These are phyloP conservation scores for Coenonympha glycerion DNA, from an alignment of 2,888 invertebrate genomes.

Conservation along the genomic window DNA sequence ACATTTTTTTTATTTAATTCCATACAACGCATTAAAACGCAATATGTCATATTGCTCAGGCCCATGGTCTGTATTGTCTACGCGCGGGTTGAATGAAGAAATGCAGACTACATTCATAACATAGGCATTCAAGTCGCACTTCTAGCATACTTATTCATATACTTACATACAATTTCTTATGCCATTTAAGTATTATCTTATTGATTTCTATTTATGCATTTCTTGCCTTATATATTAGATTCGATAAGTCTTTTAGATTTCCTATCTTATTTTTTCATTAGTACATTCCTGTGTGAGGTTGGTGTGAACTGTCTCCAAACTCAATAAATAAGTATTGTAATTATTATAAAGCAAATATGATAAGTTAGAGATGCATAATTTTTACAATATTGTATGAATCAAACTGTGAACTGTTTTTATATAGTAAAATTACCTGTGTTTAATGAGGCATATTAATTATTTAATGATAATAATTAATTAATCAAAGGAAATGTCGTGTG, in stretches of 20 bases:
- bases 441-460: background rate
- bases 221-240: slow-evolving; percentile 22
- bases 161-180: too few relatives aligned
- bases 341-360: slow-evolving; percentile 6
- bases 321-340: slow-evolving; percentile 7
- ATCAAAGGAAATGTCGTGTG: too few relatives aligned
- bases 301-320: slow-evolving; percentile 14
- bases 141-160: too few relatives aligned
- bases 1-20: too few relatives aligned
- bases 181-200: slow-evolving; percentile 17
- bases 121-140: too few relatives aligned
- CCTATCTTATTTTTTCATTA: background rate
- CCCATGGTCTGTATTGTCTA: too few relatives aligned
- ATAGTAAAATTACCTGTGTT: background rate
- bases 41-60: too few relatives aligned
- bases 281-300: slow-evolving; percentile 1
- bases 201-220: slow-evolving; percentile 19
- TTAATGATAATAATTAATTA: too few relatives aligned
- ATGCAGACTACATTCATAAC: too few relatives aligned
- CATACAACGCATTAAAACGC: too few relatives aligned
- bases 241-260: slow-evolving; percentile 4
- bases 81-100: too few relatives aligned
- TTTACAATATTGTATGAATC: background rate
- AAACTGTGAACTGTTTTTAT: background rate
- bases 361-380: slow-evolving; percentile 24